phyloP scores from a whole-genome alignment of 2,797 vertebrate genomes.

The Rhincodon typus region DNA sequence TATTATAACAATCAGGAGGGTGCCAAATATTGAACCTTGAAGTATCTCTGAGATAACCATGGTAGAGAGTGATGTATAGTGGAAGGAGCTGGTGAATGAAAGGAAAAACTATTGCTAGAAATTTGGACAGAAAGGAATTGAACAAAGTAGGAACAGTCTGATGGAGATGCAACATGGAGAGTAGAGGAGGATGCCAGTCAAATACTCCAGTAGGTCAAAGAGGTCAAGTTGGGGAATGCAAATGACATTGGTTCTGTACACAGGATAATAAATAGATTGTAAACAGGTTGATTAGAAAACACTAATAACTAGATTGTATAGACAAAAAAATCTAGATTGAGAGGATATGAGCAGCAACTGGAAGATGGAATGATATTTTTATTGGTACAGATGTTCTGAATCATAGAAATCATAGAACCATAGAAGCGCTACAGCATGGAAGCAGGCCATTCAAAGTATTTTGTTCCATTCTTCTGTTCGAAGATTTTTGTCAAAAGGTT shows the following conservation, averaged over 20 bases:
- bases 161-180: not conserved
- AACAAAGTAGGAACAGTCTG: not conserved
- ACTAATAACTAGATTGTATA: too few species aligned
- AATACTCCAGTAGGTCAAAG: not conserved
- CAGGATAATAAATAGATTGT: not conserved
- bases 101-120: not conserved
- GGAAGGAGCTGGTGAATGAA: too few species aligned
- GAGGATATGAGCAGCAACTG: not conserved
- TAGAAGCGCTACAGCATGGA: too few species aligned
- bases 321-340: not conserved
- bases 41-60: not conserved
- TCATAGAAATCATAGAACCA: too few species aligned
- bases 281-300: too few species aligned
- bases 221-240: not conserved
- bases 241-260: not conserved
- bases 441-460: too few species aligned
- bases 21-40: not conserved
- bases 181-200: not conserved
- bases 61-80: not conserved
- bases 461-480: too few species aligned
- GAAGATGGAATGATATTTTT: not conserved
- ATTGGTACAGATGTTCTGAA: not conserved
- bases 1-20: not conserved
- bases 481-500: not conserved
- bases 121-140: not conserved